These are phyloP conservation scores for Andrena fulva DNA, from an alignment of 2,888 invertebrate genomes.

Conservation along the genomic window DNA sequence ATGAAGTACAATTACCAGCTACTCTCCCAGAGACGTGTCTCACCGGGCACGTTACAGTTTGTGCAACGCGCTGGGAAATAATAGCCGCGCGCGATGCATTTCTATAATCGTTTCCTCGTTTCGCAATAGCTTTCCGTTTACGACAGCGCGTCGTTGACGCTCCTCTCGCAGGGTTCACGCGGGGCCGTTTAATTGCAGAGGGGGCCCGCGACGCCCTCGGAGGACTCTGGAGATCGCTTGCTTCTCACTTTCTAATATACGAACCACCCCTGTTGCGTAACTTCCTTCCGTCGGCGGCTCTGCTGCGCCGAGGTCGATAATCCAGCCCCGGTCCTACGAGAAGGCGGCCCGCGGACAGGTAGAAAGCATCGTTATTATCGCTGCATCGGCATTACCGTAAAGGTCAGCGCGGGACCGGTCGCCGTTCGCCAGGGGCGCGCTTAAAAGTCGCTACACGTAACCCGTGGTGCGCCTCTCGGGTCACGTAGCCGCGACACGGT, in stretches of 20 bases:
- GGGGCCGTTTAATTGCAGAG: too few relatives aligned
- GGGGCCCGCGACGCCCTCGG: not conserved
- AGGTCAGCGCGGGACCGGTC: slow-evolving; percentile 58
- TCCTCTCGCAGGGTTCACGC: not conserved
- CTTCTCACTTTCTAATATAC: slow-evolving; percentile 48
- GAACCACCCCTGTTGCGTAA: slow-evolving; percentile 38
- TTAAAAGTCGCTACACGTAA: slow-evolving; percentile 36
- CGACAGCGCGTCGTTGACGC: slow-evolving; percentile 45
- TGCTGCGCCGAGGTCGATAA: slow-evolving; percentile 11
- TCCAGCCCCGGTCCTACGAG: not conserved
- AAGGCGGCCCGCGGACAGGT: slow-evolving; percentile 36
- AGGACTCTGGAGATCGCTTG: slow-evolving; percentile 11
- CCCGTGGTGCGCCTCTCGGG: slow-evolving; percentile 13
- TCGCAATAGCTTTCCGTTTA: slow-evolving; percentile 70
- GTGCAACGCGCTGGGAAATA: slow-evolving; percentile 53
- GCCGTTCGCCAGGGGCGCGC: slow-evolving; percentile 2
- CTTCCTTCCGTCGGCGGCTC: slow-evolving; percentile 34
- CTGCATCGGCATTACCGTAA: slow-evolving; percentile 63
- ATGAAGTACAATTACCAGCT: slow-evolving; percentile 53
- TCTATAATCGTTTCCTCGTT: slow-evolving; percentile 80
- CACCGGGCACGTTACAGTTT: slow-evolving; percentile 60
- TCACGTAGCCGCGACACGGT: slow-evolving; percentile 26
- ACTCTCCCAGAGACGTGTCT: slow-evolving; percentile 36
- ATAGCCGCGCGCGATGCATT: slow-evolving; percentile 62
- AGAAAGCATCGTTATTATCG: slow-evolving; percentile 32